Percentiles rank a stretch among this genome's conserved stretches.
Conservation (phyloP, 92 coral and sea anemone genomes). For the Umimayanthus kanabou region DNA sequence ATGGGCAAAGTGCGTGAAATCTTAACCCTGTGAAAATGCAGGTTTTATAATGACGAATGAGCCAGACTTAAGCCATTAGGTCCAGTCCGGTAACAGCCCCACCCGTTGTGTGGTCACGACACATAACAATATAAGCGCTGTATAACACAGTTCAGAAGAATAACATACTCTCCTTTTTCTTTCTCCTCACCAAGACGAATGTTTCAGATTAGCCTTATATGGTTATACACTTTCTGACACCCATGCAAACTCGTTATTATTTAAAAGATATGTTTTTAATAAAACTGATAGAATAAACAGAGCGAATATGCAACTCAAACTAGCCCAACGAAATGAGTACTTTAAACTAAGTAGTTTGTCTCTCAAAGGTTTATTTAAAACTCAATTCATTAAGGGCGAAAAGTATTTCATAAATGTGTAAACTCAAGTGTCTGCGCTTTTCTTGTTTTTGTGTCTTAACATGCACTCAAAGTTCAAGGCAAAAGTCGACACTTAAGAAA, state of each 20-base stretch:
- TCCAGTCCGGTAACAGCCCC: not conserved
- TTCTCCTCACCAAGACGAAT: not conserved
- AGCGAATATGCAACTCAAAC: not conserved
- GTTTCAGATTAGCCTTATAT: not conserved
- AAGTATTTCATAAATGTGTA: too few relatives aligned
- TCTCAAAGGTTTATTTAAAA: too few relatives aligned
- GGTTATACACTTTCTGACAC: not conserved
- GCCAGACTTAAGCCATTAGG: not conserved
- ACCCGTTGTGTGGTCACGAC: slow-evolving; percentile 1
- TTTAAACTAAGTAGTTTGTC: too few relatives aligned
- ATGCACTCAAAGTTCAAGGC: not conserved
- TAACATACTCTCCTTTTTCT: too few relatives aligned
- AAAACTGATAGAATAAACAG: not conserved
- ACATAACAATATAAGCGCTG: not conserved
- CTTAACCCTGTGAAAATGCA: not conserved
- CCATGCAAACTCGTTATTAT: too few relatives aligned
- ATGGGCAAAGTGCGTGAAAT: slow-evolving; percentile 4
- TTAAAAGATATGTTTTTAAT: too few relatives aligned
- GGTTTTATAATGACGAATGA: not conserved
- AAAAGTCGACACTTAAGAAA: not conserved
- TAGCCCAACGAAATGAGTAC: not conserved
- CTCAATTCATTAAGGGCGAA: not conserved
- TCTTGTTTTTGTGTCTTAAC: not conserved
- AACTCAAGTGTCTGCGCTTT: not conserved
- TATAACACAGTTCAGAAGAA: too few relatives aligned